Base-by-base conservation (phyloP, 2,113 vertebrate species). In the Elaphurus davidianus region DNA sequence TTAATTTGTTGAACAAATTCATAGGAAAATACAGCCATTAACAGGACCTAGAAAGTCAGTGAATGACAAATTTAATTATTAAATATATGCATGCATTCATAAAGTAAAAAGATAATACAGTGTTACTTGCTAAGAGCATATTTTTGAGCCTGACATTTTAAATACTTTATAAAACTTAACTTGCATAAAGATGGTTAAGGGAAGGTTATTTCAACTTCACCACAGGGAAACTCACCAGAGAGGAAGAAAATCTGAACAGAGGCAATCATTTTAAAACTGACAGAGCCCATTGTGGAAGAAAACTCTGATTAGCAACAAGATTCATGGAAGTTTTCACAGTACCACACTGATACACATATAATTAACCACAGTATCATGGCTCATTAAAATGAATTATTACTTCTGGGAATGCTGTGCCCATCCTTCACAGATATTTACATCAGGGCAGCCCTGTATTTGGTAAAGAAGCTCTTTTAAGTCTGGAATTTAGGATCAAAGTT, bases 401-500 rank as follows among this genome's bases (percentile, higher is more conserved):
- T 47, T n/a, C 64, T 12, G 40, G 9, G 27, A 88, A 85, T 40
- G 4, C 3, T 21, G 25, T 82, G 91, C 50, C 21, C 3, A 62
- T 47, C 7, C 15, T 86, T 23, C 25, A 2, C 6, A 78, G 40
- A 28, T 43, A 27, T 23, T 14, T 79, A 13, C 0, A 54, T 50
- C 14, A 64, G 1, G 2, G 1, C 6, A 50, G 17, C 0, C 1
- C 23, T 88, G 2, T 45, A 16, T 54, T 95, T 64, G 1, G 0
- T 54, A 91, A 89, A 96, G 25, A 81, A 71, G 8, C 10, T 64
- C 45, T 55, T 43, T 78, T 71, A 90, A 55, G 1, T n/a, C 12
- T 55, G 27, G 33, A 94, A 84, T 87, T 71, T 14, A 71, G 27
- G 27, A 87, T 90, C 30, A 78, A 90, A 74, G 16, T 23, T 6